These are phyloP conservation scores for Trachelus troglodyta DNA, from an alignment of 2,888 invertebrate species.

Conservation along the genomic window DNA sequence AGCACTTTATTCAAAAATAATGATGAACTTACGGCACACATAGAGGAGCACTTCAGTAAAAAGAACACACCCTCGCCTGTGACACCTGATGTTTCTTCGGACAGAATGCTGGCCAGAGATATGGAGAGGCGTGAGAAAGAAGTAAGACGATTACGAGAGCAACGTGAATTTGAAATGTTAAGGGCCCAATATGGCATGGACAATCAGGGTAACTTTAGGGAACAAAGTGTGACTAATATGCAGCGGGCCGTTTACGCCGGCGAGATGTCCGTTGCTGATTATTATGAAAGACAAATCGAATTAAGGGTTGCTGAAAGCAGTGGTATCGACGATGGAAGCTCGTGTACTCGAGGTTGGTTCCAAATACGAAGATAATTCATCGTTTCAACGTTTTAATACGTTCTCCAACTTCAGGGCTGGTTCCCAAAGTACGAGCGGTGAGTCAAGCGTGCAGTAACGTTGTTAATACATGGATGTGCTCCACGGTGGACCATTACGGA, in stretches of 20 bases:
- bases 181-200: constrained; percentile 91
- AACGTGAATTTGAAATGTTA: constrained; percentile 83
- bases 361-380: neutral
- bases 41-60: constrained; percentile 82
- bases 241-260: constrained; percentile 87
- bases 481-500: constrained; percentile 86
- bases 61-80: constrained; percentile 64
- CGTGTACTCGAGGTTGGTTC: constrained; percentile 78
- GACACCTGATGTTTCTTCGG: constrained; percentile 67
- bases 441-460: constrained; percentile 70
- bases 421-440: constrained; percentile 68
- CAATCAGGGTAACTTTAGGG: constrained; percentile 83
- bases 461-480: constrained; percentile 79
- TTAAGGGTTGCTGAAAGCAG: constrained; percentile 80
- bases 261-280: constrained; percentile 86
- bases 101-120: constrained; percentile 69
- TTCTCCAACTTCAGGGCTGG: constrained; percentile 55
- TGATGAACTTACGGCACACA: constrained; percentile 76
- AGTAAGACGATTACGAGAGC: constrained; percentile 79
- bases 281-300: constrained; percentile 84
- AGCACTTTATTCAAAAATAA: constrained; percentile 64
- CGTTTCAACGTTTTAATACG: neutral
- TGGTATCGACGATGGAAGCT: constrained; percentile 85
- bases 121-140: constrained; percentile 72
- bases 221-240: constrained; percentile 82